Conservation (phyloP, 2,888 invertebrate species). For the Tinea semifulvella region DNA sequence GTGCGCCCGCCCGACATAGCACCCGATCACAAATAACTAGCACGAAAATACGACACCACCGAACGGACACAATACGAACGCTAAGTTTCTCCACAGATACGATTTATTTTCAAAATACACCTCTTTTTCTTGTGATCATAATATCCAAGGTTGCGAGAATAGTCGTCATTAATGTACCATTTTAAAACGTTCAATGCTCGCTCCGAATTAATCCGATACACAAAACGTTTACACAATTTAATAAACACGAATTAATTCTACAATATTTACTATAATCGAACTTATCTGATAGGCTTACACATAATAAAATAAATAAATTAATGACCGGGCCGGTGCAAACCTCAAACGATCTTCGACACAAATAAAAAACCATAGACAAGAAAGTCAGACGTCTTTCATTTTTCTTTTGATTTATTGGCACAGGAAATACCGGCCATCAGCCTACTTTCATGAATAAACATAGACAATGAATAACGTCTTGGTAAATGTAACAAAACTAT, state of each 20-base stretch:
- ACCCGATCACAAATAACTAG: conserved; percentile 32
- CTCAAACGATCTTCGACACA: conserved; percentile 51
- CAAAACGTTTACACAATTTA: background rate
- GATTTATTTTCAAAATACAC: conserved; percentile 62
- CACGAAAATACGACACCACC: conserved; percentile 52
- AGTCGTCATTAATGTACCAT: conserved; percentile 65
- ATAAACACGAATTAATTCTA: conserved; percentile 26
- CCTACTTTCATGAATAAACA: no score
- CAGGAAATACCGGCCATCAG: no score
- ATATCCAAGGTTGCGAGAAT: conserved; percentile 61
- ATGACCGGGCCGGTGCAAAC: conserved; percentile 54
- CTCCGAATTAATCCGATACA: background rate
- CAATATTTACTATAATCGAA: conserved; percentile 39
- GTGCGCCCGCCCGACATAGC: conserved; percentile 63
- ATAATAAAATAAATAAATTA: conserved; percentile 60
- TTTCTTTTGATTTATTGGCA: no score
- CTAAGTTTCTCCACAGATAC: conserved; percentile 1
- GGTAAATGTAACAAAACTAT: no score
- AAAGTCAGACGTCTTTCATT: conserved; percentile 16
- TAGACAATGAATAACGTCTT: no score
- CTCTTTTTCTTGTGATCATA: conserved; percentile 62
- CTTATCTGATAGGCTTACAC: conserved; percentile 45
- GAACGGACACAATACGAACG: conserved; percentile 23
- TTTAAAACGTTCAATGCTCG: no score
- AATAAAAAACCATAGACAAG: conserved; percentile 46